phyloP scores from a whole-genome alignment of 1,140 invertebrate species.

The Pseudobourletiella spinata region DNA sequence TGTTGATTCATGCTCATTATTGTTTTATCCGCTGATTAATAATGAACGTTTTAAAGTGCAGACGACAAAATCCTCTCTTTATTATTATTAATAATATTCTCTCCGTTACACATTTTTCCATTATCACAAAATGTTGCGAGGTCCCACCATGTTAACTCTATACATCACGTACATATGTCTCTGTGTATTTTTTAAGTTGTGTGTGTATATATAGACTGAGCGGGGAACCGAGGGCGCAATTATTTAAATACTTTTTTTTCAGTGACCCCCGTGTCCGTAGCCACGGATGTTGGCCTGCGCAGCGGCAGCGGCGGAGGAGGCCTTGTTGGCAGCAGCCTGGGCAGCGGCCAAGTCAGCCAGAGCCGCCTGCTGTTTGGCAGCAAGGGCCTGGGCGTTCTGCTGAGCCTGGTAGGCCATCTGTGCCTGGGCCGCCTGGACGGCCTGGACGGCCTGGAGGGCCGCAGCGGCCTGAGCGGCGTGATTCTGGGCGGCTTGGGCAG shows the following conservation, averaged over 20 bases:
- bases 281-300: slow-evolving; percentile 35
- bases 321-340: slow-evolving; percentile 36
- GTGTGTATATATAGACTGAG: no score
- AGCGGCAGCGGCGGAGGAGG: slow-evolving; percentile 27
- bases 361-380: slow-evolving; percentile 36
- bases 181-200: no score
- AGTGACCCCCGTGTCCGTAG: slow-evolving; percentile 30
- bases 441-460: slow-evolving; percentile 34
- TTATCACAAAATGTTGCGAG: background rate
- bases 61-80: no score
- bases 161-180: no score
- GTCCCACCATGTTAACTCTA: no score
- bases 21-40: no score
- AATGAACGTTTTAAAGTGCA: no score
- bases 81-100: no score
- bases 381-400: slow-evolving; percentile 37
- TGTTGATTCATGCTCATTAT: no score
- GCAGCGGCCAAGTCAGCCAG: slow-evolving; percentile 37
- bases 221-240: no score
- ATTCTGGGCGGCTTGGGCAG: slow-evolving; percentile 35
- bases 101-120: background rate
- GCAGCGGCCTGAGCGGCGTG: slow-evolving; percentile 36
- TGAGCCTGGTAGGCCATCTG: slow-evolving; percentile 37
- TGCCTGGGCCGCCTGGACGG: slow-evolving; percentile 35
- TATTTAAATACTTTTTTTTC: no score